phyloP scores from a whole-genome alignment of 2,797 vertebrate species.

The Serranus cabrilla region DNA sequence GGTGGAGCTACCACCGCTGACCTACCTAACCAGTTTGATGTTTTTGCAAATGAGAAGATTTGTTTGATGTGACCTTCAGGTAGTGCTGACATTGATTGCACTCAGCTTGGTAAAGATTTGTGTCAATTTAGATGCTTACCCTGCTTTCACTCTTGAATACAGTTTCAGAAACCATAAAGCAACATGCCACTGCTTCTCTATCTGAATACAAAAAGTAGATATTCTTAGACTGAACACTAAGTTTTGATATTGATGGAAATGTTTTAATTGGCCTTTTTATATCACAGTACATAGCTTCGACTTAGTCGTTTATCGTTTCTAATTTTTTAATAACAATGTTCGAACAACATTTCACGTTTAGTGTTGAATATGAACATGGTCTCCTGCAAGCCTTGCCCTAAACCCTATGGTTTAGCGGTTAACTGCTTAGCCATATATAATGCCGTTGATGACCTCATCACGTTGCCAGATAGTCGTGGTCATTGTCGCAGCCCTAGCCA shows the following conservation, averaged over 20 bases:
- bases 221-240: not conserved
- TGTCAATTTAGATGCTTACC: not conserved
- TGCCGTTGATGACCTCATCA: no score
- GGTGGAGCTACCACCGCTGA: not conserved
- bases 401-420: no score
- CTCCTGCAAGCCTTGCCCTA: not conserved
- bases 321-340: no score
- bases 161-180: not conserved
- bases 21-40: constrained; percentile 11
- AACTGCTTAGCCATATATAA: no score
- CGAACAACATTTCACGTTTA: not conserved
- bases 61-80: not conserved
- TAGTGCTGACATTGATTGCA: not conserved
- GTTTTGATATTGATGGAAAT: not conserved
- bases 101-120: not conserved
- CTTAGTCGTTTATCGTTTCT: no score
- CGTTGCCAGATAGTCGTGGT: no score
- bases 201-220: not conserved
- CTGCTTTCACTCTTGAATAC: not conserved
- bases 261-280: not conserved
- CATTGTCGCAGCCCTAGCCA: no score
- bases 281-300: not conserved
- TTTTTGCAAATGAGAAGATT: not conserved
- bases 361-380: not conserved
- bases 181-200: not conserved